These are phyloP conservation scores for Ophioderma brevispina DNA, from an alignment of 35 echinoderm and acorn worm species.

Conservation along the genomic window DNA sequence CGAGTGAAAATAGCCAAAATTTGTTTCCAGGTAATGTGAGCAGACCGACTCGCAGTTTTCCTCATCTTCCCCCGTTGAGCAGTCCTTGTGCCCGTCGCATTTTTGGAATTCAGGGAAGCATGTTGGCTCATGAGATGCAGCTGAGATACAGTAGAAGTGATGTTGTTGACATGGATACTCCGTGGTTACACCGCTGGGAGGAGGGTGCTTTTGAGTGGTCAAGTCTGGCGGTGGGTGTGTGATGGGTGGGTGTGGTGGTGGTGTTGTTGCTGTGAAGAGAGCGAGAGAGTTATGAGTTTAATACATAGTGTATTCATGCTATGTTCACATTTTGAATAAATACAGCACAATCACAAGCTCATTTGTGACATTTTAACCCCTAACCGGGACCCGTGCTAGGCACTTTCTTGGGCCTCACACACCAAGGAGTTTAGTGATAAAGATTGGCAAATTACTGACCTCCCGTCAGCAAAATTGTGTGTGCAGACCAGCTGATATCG, in stretches of 20 bases:
- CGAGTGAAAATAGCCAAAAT: conserved; percentile 50
- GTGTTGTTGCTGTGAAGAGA: not conserved
- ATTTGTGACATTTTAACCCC: too few relatives aligned
- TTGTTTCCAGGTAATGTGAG: not conserved
- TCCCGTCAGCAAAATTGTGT: too few relatives aligned
- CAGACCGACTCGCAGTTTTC: conserved; percentile 38
- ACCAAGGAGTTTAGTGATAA: too few relatives aligned
- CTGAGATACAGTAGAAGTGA: conserved; percentile 11
- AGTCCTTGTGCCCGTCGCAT: conserved; percentile 82
- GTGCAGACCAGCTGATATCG: too few relatives aligned
- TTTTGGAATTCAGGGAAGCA: conserved; percentile 53
- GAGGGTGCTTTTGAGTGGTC: not conserved
- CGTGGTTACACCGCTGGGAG: not conserved
- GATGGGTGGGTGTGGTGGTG: not conserved
- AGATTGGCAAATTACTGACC: too few relatives aligned
- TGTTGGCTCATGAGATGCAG: not conserved
- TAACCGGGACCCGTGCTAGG: too few relatives aligned
- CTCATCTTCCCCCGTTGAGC: conserved; percentile 52
- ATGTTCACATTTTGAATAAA: too few relatives aligned
- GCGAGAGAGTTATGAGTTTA: not conserved
- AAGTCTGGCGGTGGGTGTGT: not conserved
- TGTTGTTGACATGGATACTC: not conserved
- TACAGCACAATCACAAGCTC: too few relatives aligned
- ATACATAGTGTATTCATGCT: too few relatives aligned
- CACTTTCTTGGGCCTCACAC: too few relatives aligned